Conservation (phyloP, 2,797 vertebrate genomes). For the Ptychadena robeensis region DNA sequence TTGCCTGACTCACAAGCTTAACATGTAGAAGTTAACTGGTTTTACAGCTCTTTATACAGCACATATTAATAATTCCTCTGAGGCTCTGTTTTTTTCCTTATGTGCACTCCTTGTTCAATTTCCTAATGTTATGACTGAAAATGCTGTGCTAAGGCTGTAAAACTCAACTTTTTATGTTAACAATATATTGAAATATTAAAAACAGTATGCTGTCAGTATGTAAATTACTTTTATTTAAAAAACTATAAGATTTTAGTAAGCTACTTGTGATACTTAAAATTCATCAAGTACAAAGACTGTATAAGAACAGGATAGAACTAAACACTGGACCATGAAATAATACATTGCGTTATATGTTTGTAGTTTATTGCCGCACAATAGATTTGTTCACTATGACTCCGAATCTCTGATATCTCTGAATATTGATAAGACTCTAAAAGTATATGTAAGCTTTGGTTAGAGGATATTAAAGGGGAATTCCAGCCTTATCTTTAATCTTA, state of each 20-base stretch:
- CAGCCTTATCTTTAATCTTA: too few relatives aligned
- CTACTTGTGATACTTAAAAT: background rate
- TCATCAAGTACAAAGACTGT: background rate
- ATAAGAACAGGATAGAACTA: background rate
- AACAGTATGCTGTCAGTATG: conserved; percentile 18
- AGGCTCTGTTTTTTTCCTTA: conserved; percentile 29
- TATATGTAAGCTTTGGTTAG: too few relatives aligned
- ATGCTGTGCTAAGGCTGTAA: background rate
- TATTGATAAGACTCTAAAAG: too few relatives aligned
- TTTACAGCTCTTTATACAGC: background rate
- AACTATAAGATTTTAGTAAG: conserved; percentile 5
- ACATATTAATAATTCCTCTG: background rate
- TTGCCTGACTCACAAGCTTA: background rate
- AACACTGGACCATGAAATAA: too few relatives aligned
- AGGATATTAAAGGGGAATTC: too few relatives aligned
- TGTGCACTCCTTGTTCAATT: conserved; percentile 8
- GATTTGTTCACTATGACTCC: too few relatives aligned
- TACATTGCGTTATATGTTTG: too few relatives aligned
- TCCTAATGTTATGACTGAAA: conserved; percentile 6
- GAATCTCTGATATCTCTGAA: too few relatives aligned
- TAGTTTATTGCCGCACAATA: too few relatives aligned
- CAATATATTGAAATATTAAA: conserved; percentile 37
- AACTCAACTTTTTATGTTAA: conserved; percentile 22
- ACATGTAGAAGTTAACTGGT: conserved; percentile 5
- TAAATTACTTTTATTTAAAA: conserved; percentile 36